A percentile compares a stretch with the other conserved stretches of the same genome.
Conservation (phyloP, 2,888 invertebrate genomes). For the Exephanes ischioxanthus region DNA sequence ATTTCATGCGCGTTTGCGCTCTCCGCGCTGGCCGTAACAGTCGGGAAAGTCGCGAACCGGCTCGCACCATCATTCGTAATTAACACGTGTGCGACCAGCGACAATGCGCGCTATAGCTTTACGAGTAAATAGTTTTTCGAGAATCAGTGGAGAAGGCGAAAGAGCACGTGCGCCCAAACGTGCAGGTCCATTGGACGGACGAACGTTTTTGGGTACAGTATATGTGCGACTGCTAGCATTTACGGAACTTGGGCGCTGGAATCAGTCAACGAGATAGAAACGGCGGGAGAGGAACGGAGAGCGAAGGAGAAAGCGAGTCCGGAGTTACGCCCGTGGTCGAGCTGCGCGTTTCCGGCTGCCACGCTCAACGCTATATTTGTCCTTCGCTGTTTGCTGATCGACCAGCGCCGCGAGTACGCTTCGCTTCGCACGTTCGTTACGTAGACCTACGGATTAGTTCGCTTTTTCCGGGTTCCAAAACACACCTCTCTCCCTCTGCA, state of each 20-base stretch:
- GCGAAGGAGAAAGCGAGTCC: background rate
- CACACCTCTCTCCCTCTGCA: background rate
- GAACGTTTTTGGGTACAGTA: background rate
- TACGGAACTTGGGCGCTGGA: constrained; percentile 7
- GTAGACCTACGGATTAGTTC: constrained; percentile 59
- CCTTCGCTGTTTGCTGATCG: constrained; percentile 65
- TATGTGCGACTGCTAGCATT: background rate
- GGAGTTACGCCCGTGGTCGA: constrained; percentile 4
- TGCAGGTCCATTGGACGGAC: constrained; percentile 7
- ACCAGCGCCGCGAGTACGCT: constrained; percentile 45
- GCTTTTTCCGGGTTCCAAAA: constrained; percentile 35
- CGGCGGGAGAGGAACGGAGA: background rate
- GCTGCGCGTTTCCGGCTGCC: constrained; percentile 26
- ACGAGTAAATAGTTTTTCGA: constrained; percentile 44
- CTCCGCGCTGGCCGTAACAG: background rate
- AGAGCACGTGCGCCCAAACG: constrained; percentile 42
- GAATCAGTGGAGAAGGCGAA: constrained; percentile 29
- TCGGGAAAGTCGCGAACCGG: background rate
- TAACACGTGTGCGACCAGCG: constrained; percentile 11
- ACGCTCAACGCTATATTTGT: constrained; percentile 63
- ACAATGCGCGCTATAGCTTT: constrained; percentile 18
- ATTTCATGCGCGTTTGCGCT: too few relatives aligned
- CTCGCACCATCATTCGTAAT: constrained; percentile 20
- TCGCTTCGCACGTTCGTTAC: constrained; percentile 59
- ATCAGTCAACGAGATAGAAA: background rate